Evolutionary conservation across 2,113 vertebrate genomes (phyloP).

Genomic region (Trematomus loennbergii): DNA sequence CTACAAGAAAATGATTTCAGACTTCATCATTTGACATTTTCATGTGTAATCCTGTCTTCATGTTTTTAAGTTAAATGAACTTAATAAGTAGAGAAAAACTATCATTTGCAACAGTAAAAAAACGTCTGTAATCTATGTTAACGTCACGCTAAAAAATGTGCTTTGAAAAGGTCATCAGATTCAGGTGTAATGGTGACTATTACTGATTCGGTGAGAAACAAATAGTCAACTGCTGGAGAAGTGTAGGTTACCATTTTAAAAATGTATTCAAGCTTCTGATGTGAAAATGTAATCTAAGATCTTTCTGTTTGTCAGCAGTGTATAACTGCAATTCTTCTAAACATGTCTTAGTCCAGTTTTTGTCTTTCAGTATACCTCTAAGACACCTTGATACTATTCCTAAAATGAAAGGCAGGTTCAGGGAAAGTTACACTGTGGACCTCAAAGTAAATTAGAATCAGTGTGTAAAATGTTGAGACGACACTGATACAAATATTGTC

Average conservation of each 20-base stretch:
- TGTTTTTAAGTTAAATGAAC: background rate
- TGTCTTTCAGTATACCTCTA: background rate
- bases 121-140: background rate
- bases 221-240: background rate
- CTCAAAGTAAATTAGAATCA: constrained; percentile 36
- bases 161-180: background rate
- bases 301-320: background rate
- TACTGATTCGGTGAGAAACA: background rate
- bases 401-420: background rate
- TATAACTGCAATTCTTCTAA: background rate
- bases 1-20: background rate
- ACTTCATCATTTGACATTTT: background rate
- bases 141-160: background rate
- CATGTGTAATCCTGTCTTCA: background rate
- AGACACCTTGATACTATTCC: background rate
- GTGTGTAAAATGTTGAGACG: background rate
- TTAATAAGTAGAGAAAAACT: background rate
- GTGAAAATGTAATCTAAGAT: background rate
- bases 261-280: constrained; percentile 7
- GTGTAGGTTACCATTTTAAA: background rate
- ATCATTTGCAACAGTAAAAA: no score
- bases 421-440: constrained; percentile 3
- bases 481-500: background rate
- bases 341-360: background rate
- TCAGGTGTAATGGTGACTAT: background rate